These are phyloP conservation scores for Willowsia nigromaculata DNA, from an alignment of 2,888 invertebrate genomes.

Conservation along the genomic window DNA sequence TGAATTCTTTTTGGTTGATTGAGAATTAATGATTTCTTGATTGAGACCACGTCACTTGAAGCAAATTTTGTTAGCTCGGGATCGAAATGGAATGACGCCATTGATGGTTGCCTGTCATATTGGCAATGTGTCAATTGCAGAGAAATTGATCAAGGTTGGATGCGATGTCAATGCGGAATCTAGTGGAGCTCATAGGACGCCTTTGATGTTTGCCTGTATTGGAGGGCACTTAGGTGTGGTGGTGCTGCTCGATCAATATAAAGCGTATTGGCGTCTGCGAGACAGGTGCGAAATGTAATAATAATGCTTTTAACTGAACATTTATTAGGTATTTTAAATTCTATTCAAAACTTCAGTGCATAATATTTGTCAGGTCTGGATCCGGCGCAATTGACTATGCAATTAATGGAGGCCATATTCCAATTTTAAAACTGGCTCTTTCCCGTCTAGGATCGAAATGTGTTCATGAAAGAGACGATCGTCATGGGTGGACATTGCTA, in stretches of 20 bases:
- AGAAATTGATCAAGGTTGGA: slow-evolving; percentile 76
- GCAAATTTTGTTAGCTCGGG: slow-evolving; percentile 67
- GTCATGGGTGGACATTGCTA: slow-evolving; percentile 78
- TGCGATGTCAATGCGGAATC: slow-evolving; percentile 77
- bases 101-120: slow-evolving; percentile 78
- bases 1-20: too few species aligned
- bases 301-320: too few species aligned
- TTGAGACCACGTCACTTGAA: slow-evolving; percentile 57
- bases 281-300: slow-evolving; percentile 74
- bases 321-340: not conserved
- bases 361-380: slow-evolving; percentile 72
- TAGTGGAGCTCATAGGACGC: slow-evolving; percentile 73
- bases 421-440: slow-evolving; percentile 72
- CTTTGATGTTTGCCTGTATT: slow-evolving; percentile 78
- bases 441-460: slow-evolving; percentile 72
- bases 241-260: slow-evolving; percentile 73
- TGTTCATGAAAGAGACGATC: slow-evolving; percentile 73
- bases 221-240: slow-evolving; percentile 73
- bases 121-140: slow-evolving; percentile 74
- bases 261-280: slow-evolving; percentile 76
- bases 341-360: too few species aligned
- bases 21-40: too few species aligned
- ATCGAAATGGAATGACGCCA: slow-evolving; percentile 77
- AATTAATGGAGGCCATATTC: slow-evolving; percentile 75
- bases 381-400: slow-evolving; percentile 78